Percentiles rank a stretch among this genome's conserved stretches.
Evolutionary conservation across 2,797 vertebrate species (phyloP).

Genomic region (Anguilla obscura): DNA sequence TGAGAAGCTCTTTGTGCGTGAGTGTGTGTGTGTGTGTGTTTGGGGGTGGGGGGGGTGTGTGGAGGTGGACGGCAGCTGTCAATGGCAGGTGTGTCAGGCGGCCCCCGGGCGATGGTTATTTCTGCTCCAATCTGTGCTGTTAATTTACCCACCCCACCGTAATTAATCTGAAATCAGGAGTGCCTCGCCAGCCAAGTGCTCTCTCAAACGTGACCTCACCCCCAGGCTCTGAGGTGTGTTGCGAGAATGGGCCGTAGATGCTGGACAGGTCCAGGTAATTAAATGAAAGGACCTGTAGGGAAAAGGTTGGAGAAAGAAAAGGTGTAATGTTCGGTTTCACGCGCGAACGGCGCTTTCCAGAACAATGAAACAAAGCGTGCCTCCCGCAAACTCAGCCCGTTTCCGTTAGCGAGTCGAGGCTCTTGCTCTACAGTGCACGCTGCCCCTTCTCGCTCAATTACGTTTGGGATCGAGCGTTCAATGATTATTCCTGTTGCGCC

Average conservation of each 20-base stretch:
- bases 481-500: background rate
- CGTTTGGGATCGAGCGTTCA: background rate
- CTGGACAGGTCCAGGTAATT: constrained; percentile 1
- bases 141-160: background rate
- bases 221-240: background rate
- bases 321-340: background rate
- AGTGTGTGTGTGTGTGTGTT: background rate
- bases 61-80: background rate
- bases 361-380: background rate
- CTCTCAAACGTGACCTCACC: background rate
- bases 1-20: background rate
- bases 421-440: background rate
- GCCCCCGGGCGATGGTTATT: background rate
- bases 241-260: background rate
- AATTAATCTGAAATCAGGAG: constrained; percentile 4
- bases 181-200: background rate
- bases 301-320: background rate
- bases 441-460: background rate
- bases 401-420: background rate
- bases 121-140: constrained; percentile 1
- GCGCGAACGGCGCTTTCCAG: background rate
- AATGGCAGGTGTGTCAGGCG: background rate
- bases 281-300: background rate
- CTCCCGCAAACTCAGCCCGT: background rate
- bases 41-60: background rate